Percentiles rank a stretch among this genome's conserved stretches.
phyloP scores from a whole-genome alignment of 1,140 invertebrate genomes.

The Eubasilissa regina region DNA sequence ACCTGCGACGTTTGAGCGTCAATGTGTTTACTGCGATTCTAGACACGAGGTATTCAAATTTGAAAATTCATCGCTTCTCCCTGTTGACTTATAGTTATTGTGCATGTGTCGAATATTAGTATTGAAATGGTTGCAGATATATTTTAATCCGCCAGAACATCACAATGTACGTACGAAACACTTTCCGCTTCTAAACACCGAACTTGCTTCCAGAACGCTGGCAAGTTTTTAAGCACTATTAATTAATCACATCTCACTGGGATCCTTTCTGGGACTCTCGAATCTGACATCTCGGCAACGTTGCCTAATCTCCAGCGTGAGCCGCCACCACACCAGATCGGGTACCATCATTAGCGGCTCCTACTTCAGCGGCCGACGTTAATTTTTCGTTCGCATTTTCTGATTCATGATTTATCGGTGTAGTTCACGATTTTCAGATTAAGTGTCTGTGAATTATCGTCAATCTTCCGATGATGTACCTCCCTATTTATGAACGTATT shows the following conservation, averaged over 20 bases:
- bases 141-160: too few species aligned
- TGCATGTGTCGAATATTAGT: too few species aligned
- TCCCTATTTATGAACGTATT: constrained; percentile 35
- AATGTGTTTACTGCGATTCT: constrained; percentile 23
- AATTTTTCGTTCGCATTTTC: constrained; percentile 35
- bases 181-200: too few species aligned
- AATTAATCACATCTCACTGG: too few species aligned
- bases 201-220: too few species aligned
- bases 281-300: too few species aligned
- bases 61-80: constrained; percentile 21
- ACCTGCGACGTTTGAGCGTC: constrained; percentile 30
- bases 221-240: too few species aligned
- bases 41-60: background rate
- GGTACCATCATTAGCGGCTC: constrained; percentile 34
- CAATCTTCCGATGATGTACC: constrained; percentile 40
- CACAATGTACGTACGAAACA: too few species aligned
- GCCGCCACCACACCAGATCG: constrained; percentile 6
- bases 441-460: constrained; percentile 52
- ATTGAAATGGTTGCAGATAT: too few species aligned
- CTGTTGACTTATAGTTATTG: background rate
- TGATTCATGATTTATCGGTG: constrained; percentile 45
- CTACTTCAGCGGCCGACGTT: constrained; percentile 30
- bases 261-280: too few species aligned
- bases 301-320: background rate
- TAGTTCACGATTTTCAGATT: constrained; percentile 53